Evolutionary conservation across 2,888 invertebrate species (phyloP).

Genomic region (Pachymerium ferrugineum): DNA sequence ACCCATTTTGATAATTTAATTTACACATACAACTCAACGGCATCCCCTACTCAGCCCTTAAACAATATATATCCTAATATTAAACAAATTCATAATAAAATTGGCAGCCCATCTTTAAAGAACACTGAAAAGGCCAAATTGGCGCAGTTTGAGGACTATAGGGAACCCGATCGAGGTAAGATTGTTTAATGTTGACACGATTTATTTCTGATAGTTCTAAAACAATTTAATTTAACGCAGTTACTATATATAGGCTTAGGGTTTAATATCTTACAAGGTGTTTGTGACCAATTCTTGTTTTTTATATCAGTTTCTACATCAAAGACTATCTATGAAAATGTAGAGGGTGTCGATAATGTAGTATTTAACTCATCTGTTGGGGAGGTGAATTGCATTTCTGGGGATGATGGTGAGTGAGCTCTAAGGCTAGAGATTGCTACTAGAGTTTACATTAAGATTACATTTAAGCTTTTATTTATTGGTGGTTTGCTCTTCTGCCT

Average conservation of each 20-base stretch:
- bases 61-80: slow-evolving; percentile 37
- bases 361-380: not conserved
- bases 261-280: not conserved
- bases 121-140: slow-evolving; percentile 33
- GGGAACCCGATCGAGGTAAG: not conserved
- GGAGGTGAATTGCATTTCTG: not conserved
- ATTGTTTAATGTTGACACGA: not conserved
- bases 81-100: slow-evolving; percentile 38
- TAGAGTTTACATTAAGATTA: too few species aligned
- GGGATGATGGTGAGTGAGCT: not conserved
- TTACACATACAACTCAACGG: slow-evolving; percentile 62
- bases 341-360: slow-evolving; percentile 45
- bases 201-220: too few species aligned
- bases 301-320: slow-evolving; percentile 16
- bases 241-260: not conserved
- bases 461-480: too few species aligned
- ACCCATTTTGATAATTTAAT: slow-evolving; percentile 91
- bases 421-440: too few species aligned
- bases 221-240: too few species aligned
- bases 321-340: not conserved
- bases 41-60: slow-evolving; percentile 33
- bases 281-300: slow-evolving; percentile 1
- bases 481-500: too few species aligned
- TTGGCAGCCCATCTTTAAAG: slow-evolving; percentile 30
- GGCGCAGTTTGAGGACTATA: slow-evolving; percentile 39